Evolutionary conservation across 2,888 invertebrate species (phyloP).

Genomic region (Spisula subtruncata): DNA sequence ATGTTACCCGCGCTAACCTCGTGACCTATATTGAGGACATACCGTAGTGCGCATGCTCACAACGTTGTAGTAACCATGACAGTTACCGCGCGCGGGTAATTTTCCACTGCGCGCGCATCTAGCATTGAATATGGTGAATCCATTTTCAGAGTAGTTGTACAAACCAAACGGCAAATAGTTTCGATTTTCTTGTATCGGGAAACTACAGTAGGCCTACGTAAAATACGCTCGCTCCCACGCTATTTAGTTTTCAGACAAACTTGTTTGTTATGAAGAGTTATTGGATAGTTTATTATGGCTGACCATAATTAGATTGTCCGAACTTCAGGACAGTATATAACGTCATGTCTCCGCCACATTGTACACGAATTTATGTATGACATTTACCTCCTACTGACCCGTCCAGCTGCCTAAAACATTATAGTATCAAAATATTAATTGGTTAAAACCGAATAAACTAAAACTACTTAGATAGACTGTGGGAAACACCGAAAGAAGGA

Average conservation of each 20-base stretch:
- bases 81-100: conserved; percentile 73
- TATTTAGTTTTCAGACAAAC: background rate
- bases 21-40: conserved; percentile 56
- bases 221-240: background rate
- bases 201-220: background rate
- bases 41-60: conserved; percentile 59
- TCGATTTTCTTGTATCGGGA: conserved; percentile 26
- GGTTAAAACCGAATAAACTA: too few species aligned
- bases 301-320: too few species aligned
- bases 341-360: too few species aligned
- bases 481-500: too few species aligned
- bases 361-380: too few species aligned
- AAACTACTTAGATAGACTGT: too few species aligned
- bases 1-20: conserved; percentile 52
- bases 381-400: too few species aligned
- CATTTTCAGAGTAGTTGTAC: conserved; percentile 22
- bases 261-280: background rate
- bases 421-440: too few species aligned
- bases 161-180: conserved; percentile 17
- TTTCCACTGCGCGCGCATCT: conserved; percentile 71
- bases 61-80: conserved; percentile 64
- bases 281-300: background rate
- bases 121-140: background rate
- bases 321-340: too few species aligned
- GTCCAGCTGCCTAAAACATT: too few species aligned